Percentiles rank a stretch among this genome's conserved stretches.
These are phyloP conservation scores for Eupithecia dodoneata DNA, from an alignment of 2,888 invertebrate genomes.

Conservation along the genomic window DNA sequence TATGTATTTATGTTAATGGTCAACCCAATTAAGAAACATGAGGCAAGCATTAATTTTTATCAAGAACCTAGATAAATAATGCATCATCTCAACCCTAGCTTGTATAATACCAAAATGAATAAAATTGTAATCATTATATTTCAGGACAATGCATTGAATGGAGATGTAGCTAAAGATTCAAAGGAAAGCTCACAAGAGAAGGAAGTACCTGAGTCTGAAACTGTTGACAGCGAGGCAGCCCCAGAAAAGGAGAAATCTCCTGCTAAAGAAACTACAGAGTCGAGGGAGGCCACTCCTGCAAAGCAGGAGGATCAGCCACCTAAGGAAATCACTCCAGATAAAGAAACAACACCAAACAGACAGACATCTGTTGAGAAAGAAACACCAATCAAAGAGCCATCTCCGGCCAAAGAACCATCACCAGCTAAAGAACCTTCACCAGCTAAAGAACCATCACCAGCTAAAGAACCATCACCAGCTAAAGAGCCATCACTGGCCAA, in stretches of 20 bases:
- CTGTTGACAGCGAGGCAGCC: constrained; percentile 48
- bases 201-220: constrained; percentile 51
- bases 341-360: constrained; percentile 48
- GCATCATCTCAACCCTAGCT: neutral
- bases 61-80: neutral
- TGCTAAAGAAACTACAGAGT: constrained; percentile 48
- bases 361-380: constrained; percentile 58
- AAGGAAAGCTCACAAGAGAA: constrained; percentile 67
- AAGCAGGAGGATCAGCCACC: constrained; percentile 50
- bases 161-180: constrained; percentile 65
- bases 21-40: neutral
- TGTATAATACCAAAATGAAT: neutral
- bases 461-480: constrained; percentile 54
- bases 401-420: constrained; percentile 58
- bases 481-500: constrained; percentile 53
- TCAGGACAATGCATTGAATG: constrained; percentile 53
- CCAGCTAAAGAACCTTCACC: constrained; percentile 58
- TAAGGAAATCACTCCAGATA: constrained; percentile 46
- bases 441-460: constrained; percentile 58
- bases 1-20: neutral
- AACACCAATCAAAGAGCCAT: constrained; percentile 51
- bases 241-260: constrained; percentile 53
- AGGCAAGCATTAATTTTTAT: constrained; percentile 1
- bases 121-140: constrained; percentile 18
- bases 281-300: constrained; percentile 56